Percentiles rank a stretch among this genome's conserved stretches.
Conservation (phyloP, 1,140 invertebrate genomes). For the Drosophila arawakana region DNA sequence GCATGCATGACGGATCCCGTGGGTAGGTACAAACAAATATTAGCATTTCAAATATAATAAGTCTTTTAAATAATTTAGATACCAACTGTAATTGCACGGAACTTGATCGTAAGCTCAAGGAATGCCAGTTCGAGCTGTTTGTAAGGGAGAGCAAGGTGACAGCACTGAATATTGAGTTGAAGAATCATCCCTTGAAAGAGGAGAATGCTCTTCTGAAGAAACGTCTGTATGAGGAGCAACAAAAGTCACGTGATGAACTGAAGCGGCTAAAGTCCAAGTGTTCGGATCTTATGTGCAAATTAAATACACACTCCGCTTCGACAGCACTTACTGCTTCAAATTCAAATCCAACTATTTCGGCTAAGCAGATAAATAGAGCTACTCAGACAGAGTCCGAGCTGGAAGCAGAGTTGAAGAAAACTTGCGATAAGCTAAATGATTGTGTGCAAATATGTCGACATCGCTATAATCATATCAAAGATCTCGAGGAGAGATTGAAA, state of each 20-base stretch:
- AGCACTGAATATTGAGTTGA: slow-evolving; percentile 61
- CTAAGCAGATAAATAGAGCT: background rate
- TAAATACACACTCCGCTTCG: slow-evolving; percentile 29
- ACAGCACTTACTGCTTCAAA: slow-evolving; percentile 1
- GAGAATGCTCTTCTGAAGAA: slow-evolving; percentile 67
- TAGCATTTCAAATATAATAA: background rate
- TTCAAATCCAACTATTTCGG: background rate
- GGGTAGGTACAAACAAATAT: slow-evolving; percentile 36
- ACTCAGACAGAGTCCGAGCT: slow-evolving; percentile 64
- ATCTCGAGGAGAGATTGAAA: slow-evolving; percentile 46
- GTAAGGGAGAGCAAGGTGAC: slow-evolving; percentile 65
- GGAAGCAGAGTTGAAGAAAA: slow-evolving; percentile 37
- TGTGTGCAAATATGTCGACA: slow-evolving; percentile 43
- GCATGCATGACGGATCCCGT: slow-evolving; percentile 65
- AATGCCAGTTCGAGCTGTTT: slow-evolving; percentile 57
- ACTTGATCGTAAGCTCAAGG: slow-evolving; percentile 52
- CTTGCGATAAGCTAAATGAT: slow-evolving; percentile 49
- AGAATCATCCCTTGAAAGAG: slow-evolving; percentile 65
- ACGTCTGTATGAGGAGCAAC: slow-evolving; percentile 60
- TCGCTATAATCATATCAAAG: slow-evolving; percentile 53
- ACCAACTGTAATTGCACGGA: slow-evolving; percentile 57
- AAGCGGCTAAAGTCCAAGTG: slow-evolving; percentile 60
- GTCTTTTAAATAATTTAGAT: slow-evolving; percentile 29
- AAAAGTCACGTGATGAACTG: slow-evolving; percentile 51
- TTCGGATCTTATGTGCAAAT: slow-evolving; percentile 45